Evolutionary conservation across 2,888 invertebrate species (phyloP).

Genomic region (Heliconius charithonia): DNA sequence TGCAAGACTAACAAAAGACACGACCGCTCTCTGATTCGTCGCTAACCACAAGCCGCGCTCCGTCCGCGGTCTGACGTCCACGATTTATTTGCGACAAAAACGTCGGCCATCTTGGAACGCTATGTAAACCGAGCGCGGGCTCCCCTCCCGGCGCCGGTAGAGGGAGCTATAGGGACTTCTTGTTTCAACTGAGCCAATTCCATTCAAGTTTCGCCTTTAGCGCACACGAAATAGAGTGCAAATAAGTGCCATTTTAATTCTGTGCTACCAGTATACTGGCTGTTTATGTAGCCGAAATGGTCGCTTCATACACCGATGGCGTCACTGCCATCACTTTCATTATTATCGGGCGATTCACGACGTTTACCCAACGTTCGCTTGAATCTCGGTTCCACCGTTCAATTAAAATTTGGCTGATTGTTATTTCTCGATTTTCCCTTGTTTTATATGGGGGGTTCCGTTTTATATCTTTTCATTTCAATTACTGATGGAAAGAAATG

Average conservation of each 20-base stretch:
- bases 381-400: constrained; percentile 77
- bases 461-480: constrained; percentile 45
- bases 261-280: constrained; percentile 74
- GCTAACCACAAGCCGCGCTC: constrained; percentile 14
- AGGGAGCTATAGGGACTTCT: constrained; percentile 63
- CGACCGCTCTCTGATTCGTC: constrained; percentile 25
- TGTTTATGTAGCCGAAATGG: constrained; percentile 84
- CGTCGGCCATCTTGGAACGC: constrained; percentile 77
- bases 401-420: constrained; percentile 76
- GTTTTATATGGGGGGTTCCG: constrained; percentile 20
- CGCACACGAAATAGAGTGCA: constrained; percentile 43
- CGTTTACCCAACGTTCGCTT: constrained; percentile 77
- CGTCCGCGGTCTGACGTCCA: constrained; percentile 31
- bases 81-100: constrained; percentile 58
- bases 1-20: constrained; percentile 8
- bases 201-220: constrained; percentile 55
- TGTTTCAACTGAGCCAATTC: constrained; percentile 52
- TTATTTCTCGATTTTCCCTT: constrained; percentile 62
- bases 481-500: neutral
- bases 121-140: constrained; percentile 70
- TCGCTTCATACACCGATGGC: constrained; percentile 83
- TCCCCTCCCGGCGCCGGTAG: constrained; percentile 69
- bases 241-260: constrained; percentile 50
- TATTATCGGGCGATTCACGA: constrained; percentile 84
- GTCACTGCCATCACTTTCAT: constrained; percentile 83